Percentiles rank a stretch among this genome's conserved stretches.
Evolutionary conservation across 2,113 vertebrate species (phyloP).

Genomic region (Theristicus caerulescens): DNA sequence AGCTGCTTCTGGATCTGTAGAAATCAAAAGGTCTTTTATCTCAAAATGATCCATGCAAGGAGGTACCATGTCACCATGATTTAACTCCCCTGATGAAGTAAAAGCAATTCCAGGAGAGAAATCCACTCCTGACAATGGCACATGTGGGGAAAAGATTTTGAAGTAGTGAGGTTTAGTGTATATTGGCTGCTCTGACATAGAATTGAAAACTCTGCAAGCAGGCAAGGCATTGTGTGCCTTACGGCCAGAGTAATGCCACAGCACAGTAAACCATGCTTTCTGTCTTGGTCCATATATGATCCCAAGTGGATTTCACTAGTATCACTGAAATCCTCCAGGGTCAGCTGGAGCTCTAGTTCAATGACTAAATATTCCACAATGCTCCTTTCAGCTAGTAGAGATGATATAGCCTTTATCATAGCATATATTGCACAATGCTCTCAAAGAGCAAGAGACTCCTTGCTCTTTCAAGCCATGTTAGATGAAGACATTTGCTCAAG

Average conservation of each 20-base stretch:
- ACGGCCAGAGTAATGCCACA: neutral
- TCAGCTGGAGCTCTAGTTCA: neutral
- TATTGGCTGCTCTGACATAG: neutral
- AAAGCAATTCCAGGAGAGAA: neutral
- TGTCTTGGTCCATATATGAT: neutral
- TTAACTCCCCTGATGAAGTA: neutral
- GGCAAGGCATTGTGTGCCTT: neutral
- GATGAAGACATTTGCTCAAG: neutral
- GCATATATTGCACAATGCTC: neutral
- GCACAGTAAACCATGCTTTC: neutral
- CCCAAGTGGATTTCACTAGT: neutral
- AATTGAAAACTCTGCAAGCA: neutral
- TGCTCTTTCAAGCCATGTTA: neutral
- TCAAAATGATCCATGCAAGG: neutral
- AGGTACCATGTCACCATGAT: neutral
- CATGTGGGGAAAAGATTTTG: neutral
- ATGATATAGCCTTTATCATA: neutral
- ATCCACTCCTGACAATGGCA: neutral
- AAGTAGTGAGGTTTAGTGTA: neutral
- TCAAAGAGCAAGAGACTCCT: too few relatives aligned
- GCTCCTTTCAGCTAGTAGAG: neutral
- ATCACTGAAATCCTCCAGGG: neutral
- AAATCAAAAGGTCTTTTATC: neutral
- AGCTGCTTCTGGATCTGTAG: neutral
- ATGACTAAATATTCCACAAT: neutral